These are phyloP conservation scores for Pseudois nayaur DNA, from an alignment of 2,113 vertebrate species.

Conservation along the genomic window DNA sequence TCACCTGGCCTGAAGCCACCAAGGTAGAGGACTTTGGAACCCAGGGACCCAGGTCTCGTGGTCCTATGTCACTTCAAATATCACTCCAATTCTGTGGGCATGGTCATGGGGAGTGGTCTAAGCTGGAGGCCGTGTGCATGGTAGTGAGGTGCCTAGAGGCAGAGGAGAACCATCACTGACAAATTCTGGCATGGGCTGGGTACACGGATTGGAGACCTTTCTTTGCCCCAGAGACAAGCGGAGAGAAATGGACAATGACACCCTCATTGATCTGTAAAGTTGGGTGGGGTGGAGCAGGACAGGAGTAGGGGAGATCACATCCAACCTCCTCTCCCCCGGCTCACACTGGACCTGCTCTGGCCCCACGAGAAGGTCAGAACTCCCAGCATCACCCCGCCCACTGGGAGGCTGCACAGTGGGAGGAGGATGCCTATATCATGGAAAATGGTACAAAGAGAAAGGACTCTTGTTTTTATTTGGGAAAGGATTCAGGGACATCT, in stretches of 20 bases:
- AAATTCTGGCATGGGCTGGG: not conserved
- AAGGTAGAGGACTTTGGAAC: not conserved
- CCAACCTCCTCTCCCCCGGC: not conserved
- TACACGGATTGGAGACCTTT: not conserved
- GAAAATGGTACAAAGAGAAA: not conserved
- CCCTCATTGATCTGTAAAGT: not conserved
- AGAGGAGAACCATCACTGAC: not conserved
- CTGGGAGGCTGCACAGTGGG: not conserved
- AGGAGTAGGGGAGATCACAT: not conserved
- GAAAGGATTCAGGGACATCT: not conserved
- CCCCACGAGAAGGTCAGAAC: not conserved
- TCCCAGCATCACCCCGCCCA: not conserved
- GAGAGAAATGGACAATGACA: not conserved
- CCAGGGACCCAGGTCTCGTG: not conserved
- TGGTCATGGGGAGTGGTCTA: not conserved
- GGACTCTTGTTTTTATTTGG: not conserved
- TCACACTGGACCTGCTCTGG: not conserved
- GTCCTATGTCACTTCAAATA: not conserved
- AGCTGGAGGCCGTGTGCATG: not conserved
- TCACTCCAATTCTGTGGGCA: not conserved
- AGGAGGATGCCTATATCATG: not conserved
- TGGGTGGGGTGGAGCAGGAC: too few species aligned
- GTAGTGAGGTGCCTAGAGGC: not conserved
- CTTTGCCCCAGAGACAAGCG: not conserved
- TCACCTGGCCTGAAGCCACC: not conserved